Evolutionary conservation across 2,888 invertebrate genomes (phyloP).

Genomic region (Cephus nigrinus): DNA sequence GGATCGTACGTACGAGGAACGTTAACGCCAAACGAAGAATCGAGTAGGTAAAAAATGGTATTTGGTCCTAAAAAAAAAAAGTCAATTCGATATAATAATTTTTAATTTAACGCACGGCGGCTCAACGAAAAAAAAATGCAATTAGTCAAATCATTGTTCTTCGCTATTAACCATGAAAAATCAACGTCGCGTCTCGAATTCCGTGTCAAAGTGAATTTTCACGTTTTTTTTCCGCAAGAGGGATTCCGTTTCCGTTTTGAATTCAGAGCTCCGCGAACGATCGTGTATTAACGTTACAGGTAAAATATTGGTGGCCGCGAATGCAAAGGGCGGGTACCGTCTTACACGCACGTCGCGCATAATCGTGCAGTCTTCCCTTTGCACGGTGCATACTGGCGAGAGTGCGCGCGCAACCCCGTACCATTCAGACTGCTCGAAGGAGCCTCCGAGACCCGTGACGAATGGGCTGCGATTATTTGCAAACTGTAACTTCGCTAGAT

Average conservation of each 20-base stretch:
- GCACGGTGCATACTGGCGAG: background rate
- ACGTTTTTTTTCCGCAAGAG: background rate
- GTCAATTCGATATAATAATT: background rate
- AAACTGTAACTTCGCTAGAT: conserved; percentile 11
- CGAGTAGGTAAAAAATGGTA: no score
- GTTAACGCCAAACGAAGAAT: background rate
- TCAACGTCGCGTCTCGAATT: background rate
- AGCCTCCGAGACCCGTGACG: background rate
- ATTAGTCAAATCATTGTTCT: background rate
- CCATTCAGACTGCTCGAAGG: background rate
- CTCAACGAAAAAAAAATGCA: background rate
- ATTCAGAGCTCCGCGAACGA: background rate
- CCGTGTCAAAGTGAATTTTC: background rate
- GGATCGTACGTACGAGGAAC: background rate
- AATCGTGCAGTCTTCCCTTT: background rate
- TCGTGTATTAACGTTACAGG: background rate
- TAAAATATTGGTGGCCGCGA: background rate
- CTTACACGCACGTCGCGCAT: background rate
- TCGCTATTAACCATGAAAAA: background rate
- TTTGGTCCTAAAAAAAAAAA: no score
- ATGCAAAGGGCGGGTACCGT: background rate
- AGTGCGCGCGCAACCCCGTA: background rate
- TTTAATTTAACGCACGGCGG: background rate
- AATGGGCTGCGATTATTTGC: conserved; percentile 8
- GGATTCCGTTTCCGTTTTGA: background rate